phyloP scores from a whole-genome alignment of 1,140 invertebrate genomes.

The Drosophila paulistorum region DNA sequence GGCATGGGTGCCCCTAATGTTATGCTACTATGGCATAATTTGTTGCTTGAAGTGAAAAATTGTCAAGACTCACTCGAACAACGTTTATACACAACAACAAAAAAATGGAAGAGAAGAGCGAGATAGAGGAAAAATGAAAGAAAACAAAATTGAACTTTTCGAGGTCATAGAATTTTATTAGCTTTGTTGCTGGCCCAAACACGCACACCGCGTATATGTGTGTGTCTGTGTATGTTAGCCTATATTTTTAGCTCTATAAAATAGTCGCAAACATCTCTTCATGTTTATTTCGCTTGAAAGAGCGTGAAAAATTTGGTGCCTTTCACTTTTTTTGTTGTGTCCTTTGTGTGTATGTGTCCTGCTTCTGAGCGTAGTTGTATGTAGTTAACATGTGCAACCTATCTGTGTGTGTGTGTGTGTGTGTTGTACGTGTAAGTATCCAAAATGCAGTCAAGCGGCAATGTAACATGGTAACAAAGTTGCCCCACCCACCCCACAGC shows the following conservation, averaged over 20 bases:
- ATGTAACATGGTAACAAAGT: slow-evolving; percentile 52
- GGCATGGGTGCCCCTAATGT: slow-evolving; percentile 67
- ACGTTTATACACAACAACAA: slow-evolving; percentile 69
- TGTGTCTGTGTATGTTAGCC: not conserved
- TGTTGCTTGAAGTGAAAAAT: slow-evolving; percentile 80
- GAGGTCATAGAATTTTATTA: slow-evolving; percentile 77
- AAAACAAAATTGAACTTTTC: slow-evolving; percentile 73
- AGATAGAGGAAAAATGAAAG: slow-evolving; percentile 7
- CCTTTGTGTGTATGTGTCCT: slow-evolving; percentile 32
- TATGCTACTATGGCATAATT: slow-evolving; percentile 77
- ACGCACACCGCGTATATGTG: slow-evolving; percentile 1
- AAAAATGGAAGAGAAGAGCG: slow-evolving; percentile 20
- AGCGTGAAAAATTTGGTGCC: slow-evolving; percentile 65
- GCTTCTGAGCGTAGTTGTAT: slow-evolving; percentile 46
- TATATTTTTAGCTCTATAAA: slow-evolving; percentile 43
- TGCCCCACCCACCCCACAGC: not conserved
- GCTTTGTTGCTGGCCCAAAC: slow-evolving; percentile 53
- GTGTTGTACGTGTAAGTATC: slow-evolving; percentile 49
- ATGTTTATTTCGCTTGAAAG: slow-evolving; percentile 75
- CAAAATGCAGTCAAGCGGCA: slow-evolving; percentile 75
- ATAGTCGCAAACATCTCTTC: slow-evolving; percentile 65
- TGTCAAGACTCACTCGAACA: slow-evolving; percentile 69
- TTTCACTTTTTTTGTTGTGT: slow-evolving; percentile 23
- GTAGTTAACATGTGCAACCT: slow-evolving; percentile 62
- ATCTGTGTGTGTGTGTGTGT: slow-evolving; percentile 13